phyloP scores from a whole-genome alignment of 92 coral and sea anemone species.

The Umimayanthus chanpuru region DNA sequence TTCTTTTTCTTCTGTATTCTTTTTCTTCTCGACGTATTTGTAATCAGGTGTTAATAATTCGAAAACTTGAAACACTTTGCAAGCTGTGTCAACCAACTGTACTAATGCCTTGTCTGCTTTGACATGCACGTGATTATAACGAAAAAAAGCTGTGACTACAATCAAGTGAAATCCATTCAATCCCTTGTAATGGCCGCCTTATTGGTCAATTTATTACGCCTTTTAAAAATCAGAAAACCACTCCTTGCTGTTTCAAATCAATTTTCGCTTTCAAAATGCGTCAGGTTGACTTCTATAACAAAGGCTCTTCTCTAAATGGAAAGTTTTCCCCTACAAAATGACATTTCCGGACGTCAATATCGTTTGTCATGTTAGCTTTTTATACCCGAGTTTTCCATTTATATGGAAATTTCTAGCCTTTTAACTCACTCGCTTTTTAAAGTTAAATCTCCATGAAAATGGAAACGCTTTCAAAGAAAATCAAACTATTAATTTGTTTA shows the following conservation, averaged over 20 bases:
- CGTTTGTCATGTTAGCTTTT: neutral
- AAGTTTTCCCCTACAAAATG: neutral
- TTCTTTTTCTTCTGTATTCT: neutral
- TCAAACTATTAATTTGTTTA: no score
- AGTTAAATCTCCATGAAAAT: neutral
- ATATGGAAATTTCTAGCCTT: neutral
- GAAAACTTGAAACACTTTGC: neutral
- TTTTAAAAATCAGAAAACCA: neutral
- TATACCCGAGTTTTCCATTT: neutral
- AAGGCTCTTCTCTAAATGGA: no score
- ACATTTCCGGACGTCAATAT: neutral
- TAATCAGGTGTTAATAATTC: neutral
- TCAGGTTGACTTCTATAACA: neutral
- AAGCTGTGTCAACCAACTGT: constrained; percentile 33
- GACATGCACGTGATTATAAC: constrained; percentile 25
- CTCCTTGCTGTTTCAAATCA: neutral
- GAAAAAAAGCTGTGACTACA: neutral
- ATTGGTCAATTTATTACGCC: constrained; percentile 24
- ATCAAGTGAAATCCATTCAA: neutral
- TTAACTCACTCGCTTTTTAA: neutral
- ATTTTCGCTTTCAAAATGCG: neutral
- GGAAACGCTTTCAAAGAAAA: neutral
- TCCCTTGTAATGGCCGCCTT: neutral
- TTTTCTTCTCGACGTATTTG: neutral
- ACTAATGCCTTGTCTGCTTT: neutral